Percentiles rank a stretch among this genome's conserved stretches.
These are phyloP conservation scores for Taxidea taxus DNA, from an alignment of 2,113 vertebrate species.

Conservation along the genomic window DNA sequence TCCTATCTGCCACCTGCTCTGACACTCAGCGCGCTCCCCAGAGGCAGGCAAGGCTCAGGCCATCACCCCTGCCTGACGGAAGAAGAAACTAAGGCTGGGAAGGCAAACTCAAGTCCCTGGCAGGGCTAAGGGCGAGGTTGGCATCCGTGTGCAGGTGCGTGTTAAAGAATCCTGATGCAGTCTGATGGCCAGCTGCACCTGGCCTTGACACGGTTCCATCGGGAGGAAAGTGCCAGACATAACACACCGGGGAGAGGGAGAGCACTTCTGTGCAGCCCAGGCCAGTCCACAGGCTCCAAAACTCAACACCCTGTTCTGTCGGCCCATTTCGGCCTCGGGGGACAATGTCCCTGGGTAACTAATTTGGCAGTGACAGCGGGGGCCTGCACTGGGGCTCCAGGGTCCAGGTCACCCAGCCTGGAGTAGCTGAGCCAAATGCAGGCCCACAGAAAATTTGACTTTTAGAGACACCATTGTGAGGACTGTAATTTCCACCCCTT, in stretches of 20 bases:
- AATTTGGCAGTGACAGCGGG: not conserved
- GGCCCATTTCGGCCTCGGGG: not conserved
- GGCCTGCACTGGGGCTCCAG: not conserved
- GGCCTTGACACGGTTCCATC: not conserved
- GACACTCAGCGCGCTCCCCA: not conserved
- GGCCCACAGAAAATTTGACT: not conserved
- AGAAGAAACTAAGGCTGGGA: not conserved
- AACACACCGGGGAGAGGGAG: not conserved
- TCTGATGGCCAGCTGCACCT: not conserved
- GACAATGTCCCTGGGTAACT: not conserved
- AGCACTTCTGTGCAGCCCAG: not conserved
- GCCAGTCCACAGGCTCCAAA: not conserved
- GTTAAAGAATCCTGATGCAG: not conserved
- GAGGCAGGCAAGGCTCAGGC: not conserved
- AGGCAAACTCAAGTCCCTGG: not conserved
- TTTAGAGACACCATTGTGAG: not conserved
- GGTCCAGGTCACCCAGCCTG: not conserved
- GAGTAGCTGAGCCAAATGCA: not conserved
- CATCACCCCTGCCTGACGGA: not conserved
- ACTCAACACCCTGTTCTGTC: not conserved
- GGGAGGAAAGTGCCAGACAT: not conserved
- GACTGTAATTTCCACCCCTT: not conserved
- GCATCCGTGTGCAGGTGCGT: rapidly evolving
- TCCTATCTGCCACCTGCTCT: not conserved
- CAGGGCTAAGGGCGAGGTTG: not conserved